phyloP scores from a whole-genome alignment of 2,888 invertebrate species.

The Eupithecia insigniata region DNA sequence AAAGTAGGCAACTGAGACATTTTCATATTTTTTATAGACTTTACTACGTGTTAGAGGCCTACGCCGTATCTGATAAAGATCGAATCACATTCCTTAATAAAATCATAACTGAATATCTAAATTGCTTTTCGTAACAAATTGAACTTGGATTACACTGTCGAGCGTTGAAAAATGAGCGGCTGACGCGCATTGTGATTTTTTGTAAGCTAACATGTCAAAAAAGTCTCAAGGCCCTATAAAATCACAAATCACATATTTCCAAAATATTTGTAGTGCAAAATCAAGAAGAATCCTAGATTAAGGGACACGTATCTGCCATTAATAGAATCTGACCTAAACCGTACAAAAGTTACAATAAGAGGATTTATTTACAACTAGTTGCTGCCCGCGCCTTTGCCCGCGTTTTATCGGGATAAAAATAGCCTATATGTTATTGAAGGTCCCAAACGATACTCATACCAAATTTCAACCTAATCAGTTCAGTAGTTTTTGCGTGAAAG shows the following conservation, averaged over 20 bases:
- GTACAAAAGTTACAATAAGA: background rate
- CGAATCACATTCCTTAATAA: slow-evolving; percentile 30
- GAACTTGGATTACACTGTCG: slow-evolving; percentile 21
- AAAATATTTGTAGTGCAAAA: background rate
- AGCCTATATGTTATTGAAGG: no score
- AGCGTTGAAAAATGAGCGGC: background rate
- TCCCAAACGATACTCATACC: no score
- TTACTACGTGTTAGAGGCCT: slow-evolving; percentile 2
- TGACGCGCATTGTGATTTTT: background rate
- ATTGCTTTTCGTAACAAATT: slow-evolving; percentile 34
- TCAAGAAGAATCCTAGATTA: background rate
- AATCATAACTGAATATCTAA: slow-evolving; percentile 27
- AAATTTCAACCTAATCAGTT: no score
- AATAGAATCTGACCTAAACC: no score
- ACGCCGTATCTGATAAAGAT: slow-evolving; percentile 25
- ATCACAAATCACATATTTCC: no score
- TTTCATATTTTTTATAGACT: background rate
- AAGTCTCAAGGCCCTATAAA: no score
- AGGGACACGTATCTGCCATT: background rate
- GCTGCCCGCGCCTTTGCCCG: no score
- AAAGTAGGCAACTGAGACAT: no score
- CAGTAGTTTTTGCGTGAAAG: no score
- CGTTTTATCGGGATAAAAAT: no score
- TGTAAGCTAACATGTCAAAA: background rate
- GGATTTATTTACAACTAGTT: no score